Percentiles rank a stretch among this genome's conserved stretches.
Conservation (phyloP, 1,140 invertebrate species). For the Drosophila sulfurigaster region DNA sequence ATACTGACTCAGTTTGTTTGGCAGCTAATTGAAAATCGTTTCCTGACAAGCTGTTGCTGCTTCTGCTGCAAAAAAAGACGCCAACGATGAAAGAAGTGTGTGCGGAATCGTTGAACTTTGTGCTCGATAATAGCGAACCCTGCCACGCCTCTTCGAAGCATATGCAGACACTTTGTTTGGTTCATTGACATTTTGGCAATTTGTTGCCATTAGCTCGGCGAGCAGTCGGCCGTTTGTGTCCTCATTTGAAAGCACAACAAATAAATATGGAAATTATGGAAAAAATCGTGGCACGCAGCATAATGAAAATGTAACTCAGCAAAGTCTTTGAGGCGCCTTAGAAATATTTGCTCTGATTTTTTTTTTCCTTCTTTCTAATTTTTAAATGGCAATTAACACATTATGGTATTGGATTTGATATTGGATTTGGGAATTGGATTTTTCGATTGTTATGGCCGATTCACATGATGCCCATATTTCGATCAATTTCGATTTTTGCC, state of each 20-base stretch:
- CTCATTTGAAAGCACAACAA: slow-evolving; percentile 57
- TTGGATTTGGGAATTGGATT: background rate
- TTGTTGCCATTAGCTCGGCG: slow-evolving; percentile 66
- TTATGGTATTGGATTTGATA: slow-evolving; percentile 16
- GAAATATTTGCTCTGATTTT: slow-evolving; percentile 14
- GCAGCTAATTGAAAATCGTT: slow-evolving; percentile 63
- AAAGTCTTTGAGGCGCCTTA: slow-evolving; percentile 17
- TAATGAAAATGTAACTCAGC: slow-evolving; percentile 73
- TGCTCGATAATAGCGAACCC: slow-evolving; percentile 52
- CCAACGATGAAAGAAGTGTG: slow-evolving; percentile 4
- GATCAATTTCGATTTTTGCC: slow-evolving; percentile 53
- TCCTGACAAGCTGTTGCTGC: slow-evolving; percentile 45
- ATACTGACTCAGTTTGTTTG: slow-evolving; percentile 16
- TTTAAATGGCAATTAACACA: slow-evolving; percentile 46
- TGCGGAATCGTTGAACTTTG: slow-evolving; percentile 66
- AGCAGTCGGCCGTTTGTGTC: slow-evolving; percentile 47
- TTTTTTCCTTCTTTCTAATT: background rate
- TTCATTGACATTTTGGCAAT: slow-evolving; percentile 79
- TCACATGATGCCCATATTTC: slow-evolving; percentile 44
- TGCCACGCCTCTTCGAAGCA: slow-evolving; percentile 5
- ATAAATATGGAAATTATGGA: slow-evolving; percentile 53
- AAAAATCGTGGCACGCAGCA: slow-evolving; percentile 40
- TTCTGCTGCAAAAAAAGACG: slow-evolving; percentile 1
- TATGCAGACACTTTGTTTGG: slow-evolving; percentile 73
- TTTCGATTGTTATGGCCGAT: background rate